These are phyloP conservation scores for Gisinianus flammeolus DNA, from an alignment of 2,888 invertebrate species.

Conservation along the genomic window DNA sequence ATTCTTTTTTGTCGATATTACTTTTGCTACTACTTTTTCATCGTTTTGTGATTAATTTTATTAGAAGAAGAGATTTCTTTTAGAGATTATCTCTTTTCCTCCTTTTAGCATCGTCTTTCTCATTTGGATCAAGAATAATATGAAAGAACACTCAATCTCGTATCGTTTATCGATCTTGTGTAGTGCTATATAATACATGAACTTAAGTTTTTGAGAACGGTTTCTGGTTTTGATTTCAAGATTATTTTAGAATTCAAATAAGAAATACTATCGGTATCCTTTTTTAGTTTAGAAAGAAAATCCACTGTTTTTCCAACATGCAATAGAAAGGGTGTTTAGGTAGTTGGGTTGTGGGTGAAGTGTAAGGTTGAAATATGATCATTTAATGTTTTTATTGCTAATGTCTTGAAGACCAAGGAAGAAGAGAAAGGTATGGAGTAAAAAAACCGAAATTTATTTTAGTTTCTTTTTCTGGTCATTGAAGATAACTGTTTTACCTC, in stretches of 20 bases:
- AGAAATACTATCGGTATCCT: background rate
- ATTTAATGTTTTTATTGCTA: background rate
- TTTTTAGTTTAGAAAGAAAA: background rate
- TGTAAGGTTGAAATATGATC: background rate
- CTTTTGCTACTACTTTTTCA: background rate
- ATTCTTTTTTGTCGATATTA: background rate
- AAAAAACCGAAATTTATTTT: background rate
- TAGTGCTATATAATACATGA: too few species aligned
- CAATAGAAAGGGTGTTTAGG: too few species aligned
- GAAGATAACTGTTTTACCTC: background rate
- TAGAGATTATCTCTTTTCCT: conserved; percentile 1
- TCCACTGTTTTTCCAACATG: too few species aligned
- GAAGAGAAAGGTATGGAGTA: background rate
- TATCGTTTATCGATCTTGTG: background rate
- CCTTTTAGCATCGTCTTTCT: background rate
- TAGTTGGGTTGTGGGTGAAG: background rate
- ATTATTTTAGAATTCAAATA: background rate
- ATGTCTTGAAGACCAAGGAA: background rate
- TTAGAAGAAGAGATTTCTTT: conserved; percentile 5
- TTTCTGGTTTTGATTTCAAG: background rate
- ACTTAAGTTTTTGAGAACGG: too few species aligned
- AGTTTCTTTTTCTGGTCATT: background rate
- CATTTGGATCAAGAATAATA: background rate
- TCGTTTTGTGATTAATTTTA: background rate
- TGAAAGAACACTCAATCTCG: background rate